Percentiles rank a stretch among this genome's conserved stretches.
These are phyloP conservation scores for Trissolcus brochymenae DNA, from an alignment of 2,888 invertebrate species.

Conservation along the genomic window DNA sequence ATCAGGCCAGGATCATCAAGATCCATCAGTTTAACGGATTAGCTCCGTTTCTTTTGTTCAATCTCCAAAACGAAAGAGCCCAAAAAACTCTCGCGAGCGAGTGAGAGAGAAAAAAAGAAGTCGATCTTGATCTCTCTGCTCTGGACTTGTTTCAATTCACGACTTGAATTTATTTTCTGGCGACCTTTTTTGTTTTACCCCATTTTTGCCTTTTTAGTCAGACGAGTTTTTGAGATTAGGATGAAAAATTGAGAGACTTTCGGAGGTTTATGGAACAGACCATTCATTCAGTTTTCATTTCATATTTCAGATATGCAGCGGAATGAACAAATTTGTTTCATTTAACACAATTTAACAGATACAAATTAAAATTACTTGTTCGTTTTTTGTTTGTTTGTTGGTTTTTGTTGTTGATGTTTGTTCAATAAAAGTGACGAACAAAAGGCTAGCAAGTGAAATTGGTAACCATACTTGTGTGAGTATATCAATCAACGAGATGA, in stretches of 20 bases:
- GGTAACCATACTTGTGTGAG: too few species aligned
- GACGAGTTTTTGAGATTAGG: too few species aligned
- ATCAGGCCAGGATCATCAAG: constrained; percentile 48
- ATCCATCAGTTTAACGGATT: constrained; percentile 40
- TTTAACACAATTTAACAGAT: too few species aligned
- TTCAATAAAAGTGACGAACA: neutral
- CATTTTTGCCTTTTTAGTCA: too few species aligned
- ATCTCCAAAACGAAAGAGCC: constrained; percentile 19
- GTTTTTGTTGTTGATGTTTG: too few species aligned
- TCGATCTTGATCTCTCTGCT: constrained; percentile 15
- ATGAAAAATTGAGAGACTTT: too few species aligned
- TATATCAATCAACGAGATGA: constrained; percentile 17
- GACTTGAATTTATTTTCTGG: too few species aligned
- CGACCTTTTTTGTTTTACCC: too few species aligned
- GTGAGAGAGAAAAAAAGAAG: constrained; percentile 7
- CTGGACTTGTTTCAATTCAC: neutral
- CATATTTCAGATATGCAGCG: neutral
- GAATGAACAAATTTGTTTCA: too few species aligned
- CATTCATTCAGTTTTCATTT: too few species aligned
- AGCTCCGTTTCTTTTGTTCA: constrained; percentile 43
- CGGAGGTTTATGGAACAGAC: too few species aligned
- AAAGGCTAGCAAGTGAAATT: constrained; percentile 13
- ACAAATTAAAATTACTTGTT: too few species aligned
- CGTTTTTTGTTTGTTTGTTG: neutral
- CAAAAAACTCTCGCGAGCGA: constrained; percentile 9